Evolutionary conservation across 2,888 invertebrate species (phyloP).

Genomic region (Oasisia sp.): DNA sequence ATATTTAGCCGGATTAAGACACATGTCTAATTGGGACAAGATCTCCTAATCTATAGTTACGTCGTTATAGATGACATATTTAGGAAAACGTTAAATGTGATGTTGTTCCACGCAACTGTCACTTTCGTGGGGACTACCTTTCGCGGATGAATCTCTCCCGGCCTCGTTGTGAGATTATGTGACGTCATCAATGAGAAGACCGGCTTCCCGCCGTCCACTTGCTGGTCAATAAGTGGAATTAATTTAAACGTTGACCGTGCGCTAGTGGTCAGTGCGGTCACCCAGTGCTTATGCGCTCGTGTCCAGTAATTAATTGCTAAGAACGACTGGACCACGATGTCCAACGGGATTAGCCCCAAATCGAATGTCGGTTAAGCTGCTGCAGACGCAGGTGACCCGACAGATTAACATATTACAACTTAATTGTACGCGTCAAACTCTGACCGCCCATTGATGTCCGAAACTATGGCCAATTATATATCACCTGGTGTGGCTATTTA

Average conservation of each 20-base stretch:
- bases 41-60: no score
- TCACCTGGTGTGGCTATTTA: no score
- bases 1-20: no score
- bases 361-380: conserved; percentile 7
- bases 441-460: not conserved
- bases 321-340: not conserved
- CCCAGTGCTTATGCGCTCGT: not conserved
- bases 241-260: not conserved
- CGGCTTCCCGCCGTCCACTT: not conserved
- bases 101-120: no score
- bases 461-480: not conserved
- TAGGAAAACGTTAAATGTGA: no score
- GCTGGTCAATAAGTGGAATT: not conserved
- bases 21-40: no score
- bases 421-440: not conserved
- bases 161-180: not conserved
- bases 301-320: conserved; percentile 11
- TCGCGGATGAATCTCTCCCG: no score
- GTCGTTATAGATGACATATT: no score
- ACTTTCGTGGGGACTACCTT: no score
- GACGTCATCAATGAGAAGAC: not conserved
- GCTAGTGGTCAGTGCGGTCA: not conserved
- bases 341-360: not conserved
- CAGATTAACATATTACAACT: not conserved
- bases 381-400: not conserved